Base-by-base conservation (phyloP, 2,888 invertebrate genomes). In the Ectobius pallidus region DNA sequence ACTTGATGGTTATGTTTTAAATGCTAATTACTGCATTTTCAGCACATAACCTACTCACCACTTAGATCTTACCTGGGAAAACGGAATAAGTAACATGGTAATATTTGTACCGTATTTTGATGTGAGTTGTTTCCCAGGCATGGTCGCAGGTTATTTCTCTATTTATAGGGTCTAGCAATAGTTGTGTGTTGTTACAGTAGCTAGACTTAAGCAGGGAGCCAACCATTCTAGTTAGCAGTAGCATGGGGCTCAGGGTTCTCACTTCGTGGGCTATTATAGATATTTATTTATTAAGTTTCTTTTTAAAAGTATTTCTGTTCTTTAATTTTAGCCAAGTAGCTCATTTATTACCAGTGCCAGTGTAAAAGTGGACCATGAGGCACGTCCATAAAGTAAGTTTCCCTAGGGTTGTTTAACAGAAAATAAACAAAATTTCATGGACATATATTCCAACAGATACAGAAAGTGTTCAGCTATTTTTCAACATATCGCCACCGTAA, bases 11-110 rank as follows among this genome's bases (percentile, higher is more conserved):
- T 70, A 61, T 70, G 58, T 70, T 55, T 70, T 70, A 70, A 71
- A 71, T 71, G 55, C 42, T 62, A 72, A 74, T 75, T 75, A 72
- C 74, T 75, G 70, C 75, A 69, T 74, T 75, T 75, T 74, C 75
- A 75, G 75, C 74, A 73, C 68, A 73, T 74, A 63, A 69, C 42
- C 74, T 65, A 63, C 74, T 63, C 72, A 70, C 62, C 75, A 72
- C 68, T 73, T 73, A 73, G 71, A 73, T 74, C 72, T 72, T 70
- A 70, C 70, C 72, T 75, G 73, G 75, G 72, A 75, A 75, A 72
- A 71, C 61, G 69, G 69, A 70, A 72, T 69, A 46, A 69, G 69
- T 69, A 62, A 44, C 49, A 68, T 73, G 74, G 76, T 76, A 76
- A 76, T 74, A 46, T 39, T 73, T 71, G 70, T 73, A 71, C 69